Conservation (phyloP, 2,797 vertebrate genomes). For the Rhynchotus rufescens region DNA sequence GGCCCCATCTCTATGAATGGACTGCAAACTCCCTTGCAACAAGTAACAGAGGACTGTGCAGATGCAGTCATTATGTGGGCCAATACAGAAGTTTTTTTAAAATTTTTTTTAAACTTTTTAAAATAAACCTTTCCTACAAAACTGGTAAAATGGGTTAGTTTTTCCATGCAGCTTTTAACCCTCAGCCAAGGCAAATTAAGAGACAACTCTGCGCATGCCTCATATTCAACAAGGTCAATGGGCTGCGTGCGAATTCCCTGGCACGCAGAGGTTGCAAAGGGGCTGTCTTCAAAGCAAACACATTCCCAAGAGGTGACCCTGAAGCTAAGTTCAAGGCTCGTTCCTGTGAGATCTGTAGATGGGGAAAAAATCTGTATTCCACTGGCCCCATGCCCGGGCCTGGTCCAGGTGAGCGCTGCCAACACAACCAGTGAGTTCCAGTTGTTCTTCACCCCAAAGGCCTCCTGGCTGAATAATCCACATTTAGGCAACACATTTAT, state of each 20-base stretch:
- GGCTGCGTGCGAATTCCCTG: neutral
- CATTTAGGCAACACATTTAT: constrained; percentile 4
- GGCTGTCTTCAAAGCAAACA: neutral
- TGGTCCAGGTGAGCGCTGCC: neutral
- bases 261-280: neutral
- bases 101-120: neutral
- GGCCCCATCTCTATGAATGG: neutral
- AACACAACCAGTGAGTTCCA: neutral
- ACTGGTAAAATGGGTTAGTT: neutral
- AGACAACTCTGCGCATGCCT: neutral
- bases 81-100: neutral
- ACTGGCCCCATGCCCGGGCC: neutral
- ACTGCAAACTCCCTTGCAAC: neutral
- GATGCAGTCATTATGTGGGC: neutral
- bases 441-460: neutral
- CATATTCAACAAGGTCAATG: neutral
- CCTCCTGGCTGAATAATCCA: neutral
- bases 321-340: neutral
- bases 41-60: neutral
- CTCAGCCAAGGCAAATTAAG: neutral
- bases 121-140: neutral
- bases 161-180: neutral
- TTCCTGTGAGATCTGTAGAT: neutral
- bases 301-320: neutral
- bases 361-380: neutral